phyloP scores from a whole-genome alignment of 2,113 vertebrate species.

The Lanius ludovicianus region DNA sequence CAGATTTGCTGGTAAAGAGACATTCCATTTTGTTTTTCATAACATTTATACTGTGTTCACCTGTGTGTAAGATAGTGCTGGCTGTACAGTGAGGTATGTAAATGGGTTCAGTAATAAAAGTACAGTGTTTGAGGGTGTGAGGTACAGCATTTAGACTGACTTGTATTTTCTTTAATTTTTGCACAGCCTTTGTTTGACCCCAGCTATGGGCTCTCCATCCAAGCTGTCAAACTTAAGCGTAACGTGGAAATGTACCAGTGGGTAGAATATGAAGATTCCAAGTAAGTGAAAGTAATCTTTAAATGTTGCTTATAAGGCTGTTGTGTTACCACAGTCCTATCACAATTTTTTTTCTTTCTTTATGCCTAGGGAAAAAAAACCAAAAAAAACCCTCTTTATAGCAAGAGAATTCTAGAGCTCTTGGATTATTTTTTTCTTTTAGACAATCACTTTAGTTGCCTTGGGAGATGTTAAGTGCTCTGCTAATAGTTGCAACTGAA shows the following conservation, averaged over 20 bases:
- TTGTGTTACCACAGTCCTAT: neutral
- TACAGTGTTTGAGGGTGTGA: neutral
- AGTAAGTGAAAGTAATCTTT: conserved; percentile 69
- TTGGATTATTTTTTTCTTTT: neutral
- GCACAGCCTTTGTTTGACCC: conserved; percentile 90
- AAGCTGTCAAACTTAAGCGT: conserved; percentile 90
- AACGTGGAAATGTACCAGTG: conserved; percentile 98
- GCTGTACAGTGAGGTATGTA: neutral
- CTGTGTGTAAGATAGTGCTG: neutral
- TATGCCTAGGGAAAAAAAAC: fast-evolving
- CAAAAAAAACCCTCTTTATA: neutral
- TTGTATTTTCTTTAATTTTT: neutral
- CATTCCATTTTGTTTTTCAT: neutral
- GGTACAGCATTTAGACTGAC: neutral
- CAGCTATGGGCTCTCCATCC: conserved; percentile 88
- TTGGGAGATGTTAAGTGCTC: neutral
- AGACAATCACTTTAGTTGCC: neutral
- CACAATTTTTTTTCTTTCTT: neutral
- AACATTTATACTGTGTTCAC: neutral
- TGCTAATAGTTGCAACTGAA: neutral
- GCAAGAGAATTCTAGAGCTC: neutral
- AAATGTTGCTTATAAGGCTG: neutral
- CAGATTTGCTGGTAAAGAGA: neutral
- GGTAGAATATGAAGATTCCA: conserved; percentile 90
- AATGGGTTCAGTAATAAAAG: neutral